Evolutionary conservation across 1,140 invertebrate genomes (phyloP).

Genomic region (Aphaenogaster ashmeadi): DNA sequence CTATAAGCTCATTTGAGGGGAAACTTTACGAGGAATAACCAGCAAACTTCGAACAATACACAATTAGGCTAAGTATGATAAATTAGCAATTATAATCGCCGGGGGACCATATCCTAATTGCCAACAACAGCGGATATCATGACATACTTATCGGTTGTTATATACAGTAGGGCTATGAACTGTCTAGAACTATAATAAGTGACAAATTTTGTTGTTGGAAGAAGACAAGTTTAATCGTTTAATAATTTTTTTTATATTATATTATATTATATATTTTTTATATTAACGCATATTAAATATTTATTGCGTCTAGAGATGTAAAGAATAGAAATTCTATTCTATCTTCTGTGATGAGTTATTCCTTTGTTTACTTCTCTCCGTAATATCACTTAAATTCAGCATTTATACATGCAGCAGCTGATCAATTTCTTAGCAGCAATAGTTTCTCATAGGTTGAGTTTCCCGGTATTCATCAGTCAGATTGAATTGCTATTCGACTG

Average conservation of each 20-base stretch:
- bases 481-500: background rate
- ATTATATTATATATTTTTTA: background rate
- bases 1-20: background rate
- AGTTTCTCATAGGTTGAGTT: background rate
- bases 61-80: conserved; percentile 46
- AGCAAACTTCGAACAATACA: conserved; percentile 17
- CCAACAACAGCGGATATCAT: conserved; percentile 18
- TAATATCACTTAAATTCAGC: too few species aligned
- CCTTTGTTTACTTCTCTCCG: too few species aligned
- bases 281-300: background rate
- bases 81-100: conserved; percentile 41
- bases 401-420: too few species aligned
- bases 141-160: conserved; percentile 15
- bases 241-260: background rate
- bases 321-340: too few species aligned
- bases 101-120: conserved; percentile 32
- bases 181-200: background rate
- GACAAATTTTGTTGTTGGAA: background rate
- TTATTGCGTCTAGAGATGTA: background rate
- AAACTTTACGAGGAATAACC: conserved; percentile 15
- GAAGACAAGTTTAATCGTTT: background rate
- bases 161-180: background rate
- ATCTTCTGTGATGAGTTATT: too few species aligned
- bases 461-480: background rate
- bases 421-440: too few species aligned